phyloP scores from a whole-genome alignment of 2,113 vertebrate genomes.

The Elephantulus edwardii region DNA sequence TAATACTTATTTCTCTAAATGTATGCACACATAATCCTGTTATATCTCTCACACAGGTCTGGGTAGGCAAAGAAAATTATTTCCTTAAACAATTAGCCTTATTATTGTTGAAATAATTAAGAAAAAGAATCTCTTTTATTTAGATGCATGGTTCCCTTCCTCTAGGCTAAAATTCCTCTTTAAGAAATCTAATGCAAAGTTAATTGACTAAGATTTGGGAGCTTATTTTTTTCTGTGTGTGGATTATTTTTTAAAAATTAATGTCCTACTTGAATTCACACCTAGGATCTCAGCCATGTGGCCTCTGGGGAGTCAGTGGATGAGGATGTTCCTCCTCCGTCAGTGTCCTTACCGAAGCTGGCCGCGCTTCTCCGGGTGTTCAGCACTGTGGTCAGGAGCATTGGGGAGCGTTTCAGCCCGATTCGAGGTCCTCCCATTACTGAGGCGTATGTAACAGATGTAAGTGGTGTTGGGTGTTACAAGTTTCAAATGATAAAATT shows the following conservation, averaged over 20 bases:
- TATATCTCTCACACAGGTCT: too few species aligned
- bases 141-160: constrained; percentile 27
- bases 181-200: constrained; percentile 6
- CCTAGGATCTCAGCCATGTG: constrained; percentile 95
- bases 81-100: background rate
- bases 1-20: background rate
- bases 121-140: constrained; percentile 22
- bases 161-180: background rate
- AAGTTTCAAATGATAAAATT: background rate
- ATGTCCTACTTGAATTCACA: constrained; percentile 26
- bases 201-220: background rate
- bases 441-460: constrained; percentile 95
- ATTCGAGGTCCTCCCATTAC: constrained; percentile 96
- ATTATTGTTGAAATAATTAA: constrained; percentile 11
- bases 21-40: too few species aligned
- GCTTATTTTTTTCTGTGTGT: background rate
- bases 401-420: constrained; percentile 96
- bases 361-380: constrained; percentile 97
- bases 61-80: background rate
- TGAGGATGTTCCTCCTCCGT: constrained; percentile 97
- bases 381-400: constrained; percentile 98
- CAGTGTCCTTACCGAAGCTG: constrained; percentile 95
- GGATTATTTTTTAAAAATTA: background rate
- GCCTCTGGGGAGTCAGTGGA: constrained; percentile 91
- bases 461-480: constrained; percentile 81